Base-by-base conservation (phyloP, 2,888 invertebrate genomes). In the Heliothis peltigera region DNA sequence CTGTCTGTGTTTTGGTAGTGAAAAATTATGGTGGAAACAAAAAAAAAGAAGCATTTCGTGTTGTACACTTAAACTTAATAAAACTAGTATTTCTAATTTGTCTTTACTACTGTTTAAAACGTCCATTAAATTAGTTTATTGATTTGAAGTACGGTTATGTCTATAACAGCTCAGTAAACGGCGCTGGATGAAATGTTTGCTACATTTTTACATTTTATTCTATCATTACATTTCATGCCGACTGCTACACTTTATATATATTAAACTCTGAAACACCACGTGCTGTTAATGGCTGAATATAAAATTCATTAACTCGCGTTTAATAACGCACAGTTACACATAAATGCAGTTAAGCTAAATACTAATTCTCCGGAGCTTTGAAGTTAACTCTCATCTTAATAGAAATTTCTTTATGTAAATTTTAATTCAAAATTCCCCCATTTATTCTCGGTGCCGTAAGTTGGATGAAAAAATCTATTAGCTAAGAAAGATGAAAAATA, bases 371-470 rank as follows among this genome's bases (percentile, higher is more conserved):
- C 25, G 6, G 85, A 81, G 87, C 70, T 89, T 85, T 81, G 61
- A 82, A 84, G 76, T 85, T 88, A 87, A 88, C 86, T 80, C 83
- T 81, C 85, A 67, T 87, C 86, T 86, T 86, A 89, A 89, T 89
- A 88, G 84, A 86, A 86, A 87, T 85, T 86, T 87, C 84, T 89
- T 88, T 87, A 87, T 86, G 84, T 84, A 87, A 88, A 89, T 89
- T 89, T 89, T 89, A 88, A 90, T 89, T 89, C 69, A 81, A 87
- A 87, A 82, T 82, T 49, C 75, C 65, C 73, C 77, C 80, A 80
- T 84, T 85, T 84, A 83, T 84, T 87, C 82, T 73, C 75, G 70
- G 81, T 76, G 64, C 81, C 76, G 80, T 81, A 82, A 84, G 80
- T 81, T 81, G 77, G 75, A 82, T 82, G 77, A 85, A 88, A 87